A percentile compares a stretch with the other conserved stretches of the same genome.
phyloP scores from a whole-genome alignment of 2,113 vertebrate species.

The Toxotes jaculatrix region DNA sequence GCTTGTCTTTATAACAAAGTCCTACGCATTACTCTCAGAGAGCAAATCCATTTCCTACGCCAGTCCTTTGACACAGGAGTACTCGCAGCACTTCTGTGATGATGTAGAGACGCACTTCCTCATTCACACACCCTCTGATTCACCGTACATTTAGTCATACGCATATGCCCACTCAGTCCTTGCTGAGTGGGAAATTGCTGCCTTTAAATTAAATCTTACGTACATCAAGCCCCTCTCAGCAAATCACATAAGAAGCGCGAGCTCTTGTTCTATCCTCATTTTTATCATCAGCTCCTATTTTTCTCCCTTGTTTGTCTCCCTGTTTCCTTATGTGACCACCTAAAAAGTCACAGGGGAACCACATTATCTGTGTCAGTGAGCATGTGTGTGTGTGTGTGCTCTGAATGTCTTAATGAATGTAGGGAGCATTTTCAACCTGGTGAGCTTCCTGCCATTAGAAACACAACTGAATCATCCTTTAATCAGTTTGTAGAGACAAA shows the following conservation, averaged over 20 bases:
- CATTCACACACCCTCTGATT: constrained; percentile 47
- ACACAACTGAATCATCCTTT: background rate
- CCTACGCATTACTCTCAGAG: constrained; percentile 34
- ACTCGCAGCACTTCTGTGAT: constrained; percentile 28
- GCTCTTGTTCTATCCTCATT: constrained; percentile 15
- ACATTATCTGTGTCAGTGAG: constrained; percentile 15
- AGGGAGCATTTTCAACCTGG: background rate
- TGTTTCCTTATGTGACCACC: background rate
- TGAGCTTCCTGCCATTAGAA: background rate
- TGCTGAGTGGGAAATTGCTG: constrained; percentile 41
- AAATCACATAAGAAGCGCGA: constrained; percentile 14
- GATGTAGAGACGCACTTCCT: constrained; percentile 25
- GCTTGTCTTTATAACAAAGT: constrained; percentile 12
- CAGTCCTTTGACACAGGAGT: constrained; percentile 27
- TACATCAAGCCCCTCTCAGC: constrained; percentile 13
- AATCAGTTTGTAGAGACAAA: background rate
- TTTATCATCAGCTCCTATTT: background rate
- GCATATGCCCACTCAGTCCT: constrained; percentile 47
- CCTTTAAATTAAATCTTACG: constrained; percentile 43
- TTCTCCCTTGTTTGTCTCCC: background rate
- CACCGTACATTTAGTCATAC: constrained; percentile 51
- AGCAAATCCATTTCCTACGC: constrained; percentile 36
- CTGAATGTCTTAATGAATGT: background rate
- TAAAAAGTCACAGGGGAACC: background rate
- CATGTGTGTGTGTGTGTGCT: background rate